These are phyloP conservation scores for Chondrosia reniformis DNA, from an alignment of 37 sponge, comb jelly and placozoan genomes.

Conservation along the genomic window DNA sequence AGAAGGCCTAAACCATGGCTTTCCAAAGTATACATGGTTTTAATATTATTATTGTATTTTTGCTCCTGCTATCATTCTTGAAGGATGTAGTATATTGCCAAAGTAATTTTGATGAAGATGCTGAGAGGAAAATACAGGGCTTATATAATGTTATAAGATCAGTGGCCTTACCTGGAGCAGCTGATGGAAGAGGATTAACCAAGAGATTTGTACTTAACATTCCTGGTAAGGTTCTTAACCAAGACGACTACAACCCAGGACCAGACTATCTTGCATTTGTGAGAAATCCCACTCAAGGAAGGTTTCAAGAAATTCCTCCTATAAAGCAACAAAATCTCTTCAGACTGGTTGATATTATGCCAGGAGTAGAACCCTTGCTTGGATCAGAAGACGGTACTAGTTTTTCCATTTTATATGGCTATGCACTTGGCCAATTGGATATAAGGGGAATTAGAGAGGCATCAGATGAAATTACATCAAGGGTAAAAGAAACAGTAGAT, in stretches of 20 bases:
- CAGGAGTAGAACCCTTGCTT: slow-evolving; percentile 34
- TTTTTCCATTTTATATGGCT: slow-evolving; percentile 24
- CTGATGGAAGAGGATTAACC: background rate
- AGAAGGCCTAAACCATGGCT: too few relatives aligned
- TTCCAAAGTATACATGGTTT: too few relatives aligned
- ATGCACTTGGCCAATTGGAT: slow-evolving; percentile 27
- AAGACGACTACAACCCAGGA: slow-evolving; percentile 58
- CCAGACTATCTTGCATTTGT: slow-evolving; percentile 22
- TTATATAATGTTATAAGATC: slow-evolving; percentile 20
- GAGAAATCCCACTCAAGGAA: background rate
- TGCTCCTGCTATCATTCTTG: too few relatives aligned
- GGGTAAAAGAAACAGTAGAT: background rate
- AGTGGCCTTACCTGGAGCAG: slow-evolving; percentile 28
- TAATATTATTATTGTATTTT: too few relatives aligned
- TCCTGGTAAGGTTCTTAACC: slow-evolving; percentile 60
- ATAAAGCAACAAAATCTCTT: slow-evolving; percentile 59
- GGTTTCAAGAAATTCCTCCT: slow-evolving; percentile 33
- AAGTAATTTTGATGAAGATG: background rate
- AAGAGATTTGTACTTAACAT: slow-evolving; percentile 35
- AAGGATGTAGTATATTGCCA: too few relatives aligned
- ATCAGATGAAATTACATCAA: background rate
- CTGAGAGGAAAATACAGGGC: background rate
- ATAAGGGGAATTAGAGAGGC: slow-evolving; percentile 13
- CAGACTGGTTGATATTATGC: slow-evolving; percentile 50
- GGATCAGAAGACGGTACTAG: slow-evolving; percentile 50